Conservation (phyloP, 1,140 invertebrate genomes). For the Rhyzopertha dominica region DNA sequence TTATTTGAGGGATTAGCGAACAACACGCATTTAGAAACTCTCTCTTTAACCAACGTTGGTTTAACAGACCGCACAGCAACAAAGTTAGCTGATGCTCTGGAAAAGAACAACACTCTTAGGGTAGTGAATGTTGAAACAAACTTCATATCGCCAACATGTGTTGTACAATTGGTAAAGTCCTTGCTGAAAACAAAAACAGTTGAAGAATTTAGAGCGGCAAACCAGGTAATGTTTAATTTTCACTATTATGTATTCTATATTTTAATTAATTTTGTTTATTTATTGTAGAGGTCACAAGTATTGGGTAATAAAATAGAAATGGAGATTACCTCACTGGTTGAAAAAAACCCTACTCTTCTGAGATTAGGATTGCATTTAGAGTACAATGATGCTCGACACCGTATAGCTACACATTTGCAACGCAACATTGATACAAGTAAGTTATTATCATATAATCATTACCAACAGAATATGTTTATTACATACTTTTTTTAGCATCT, state of each 20-base stretch:
- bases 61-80: conserved; percentile 83
- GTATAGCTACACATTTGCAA: conserved; percentile 88
- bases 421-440: conserved; percentile 95
- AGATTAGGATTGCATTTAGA: conserved; percentile 91
- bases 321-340: conserved; percentile 90
- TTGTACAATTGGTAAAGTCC: conserved; percentile 80
- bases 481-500: too few relatives aligned
- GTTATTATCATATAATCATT: conserved; percentile 48
- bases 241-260: not conserved
- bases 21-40: conserved; percentile 87
- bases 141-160: conserved; percentile 79
- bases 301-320: conserved; percentile 97
- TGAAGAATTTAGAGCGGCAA: conserved; percentile 90
- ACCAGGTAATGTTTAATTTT: conserved; percentile 67
- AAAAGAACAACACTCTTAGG: conserved; percentile 80
- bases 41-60: conserved; percentile 91
- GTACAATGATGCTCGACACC: conserved; percentile 91
- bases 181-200: conserved; percentile 81
- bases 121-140: conserved; percentile 96
- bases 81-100: conserved; percentile 77
- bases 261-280: conserved; percentile 1
- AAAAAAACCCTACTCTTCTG: conserved; percentile 87
- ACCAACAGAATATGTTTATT: too few relatives aligned
- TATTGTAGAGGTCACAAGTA: conserved; percentile 79
- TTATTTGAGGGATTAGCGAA: conserved; percentile 82